Evolutionary conservation across 2,888 invertebrate genomes (phyloP).

Genomic region (Apantesis nais): DNA sequence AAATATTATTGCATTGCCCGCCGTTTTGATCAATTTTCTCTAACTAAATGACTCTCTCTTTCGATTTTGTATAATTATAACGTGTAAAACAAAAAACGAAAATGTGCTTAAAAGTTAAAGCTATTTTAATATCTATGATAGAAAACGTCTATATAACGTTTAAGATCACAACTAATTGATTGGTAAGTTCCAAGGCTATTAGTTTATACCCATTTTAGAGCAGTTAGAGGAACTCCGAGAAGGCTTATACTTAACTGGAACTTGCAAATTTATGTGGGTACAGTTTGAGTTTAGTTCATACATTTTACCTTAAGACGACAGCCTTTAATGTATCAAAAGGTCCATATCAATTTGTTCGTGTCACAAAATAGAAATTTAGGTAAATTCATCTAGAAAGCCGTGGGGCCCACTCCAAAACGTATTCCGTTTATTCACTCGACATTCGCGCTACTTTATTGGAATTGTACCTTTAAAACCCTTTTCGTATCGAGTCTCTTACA

Average conservation of each 20-base stretch:
- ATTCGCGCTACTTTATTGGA: conserved; percentile 71
- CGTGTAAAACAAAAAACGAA: too few species aligned
- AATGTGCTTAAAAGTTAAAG: too few species aligned
- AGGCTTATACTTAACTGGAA: background rate
- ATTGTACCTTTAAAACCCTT: conserved; percentile 76
- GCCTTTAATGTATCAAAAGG: conserved; percentile 55
- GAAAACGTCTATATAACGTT: background rate
- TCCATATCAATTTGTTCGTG: conserved; percentile 70
- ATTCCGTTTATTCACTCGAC: conserved; percentile 66
- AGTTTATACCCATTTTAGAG: background rate
- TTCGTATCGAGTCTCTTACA: conserved; percentile 60
- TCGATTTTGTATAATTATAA: background rate
- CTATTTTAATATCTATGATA: background rate
- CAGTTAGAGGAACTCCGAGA: background rate
- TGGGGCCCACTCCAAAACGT: conserved; percentile 57
- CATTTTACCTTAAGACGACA: conserved; percentile 32
- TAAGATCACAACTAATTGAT: background rate
- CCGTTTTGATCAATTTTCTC: too few species aligned
- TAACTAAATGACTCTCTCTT: background rate
- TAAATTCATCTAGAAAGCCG: conserved; percentile 68
- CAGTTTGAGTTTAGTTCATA: conserved; percentile 29
- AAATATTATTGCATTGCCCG: background rate
- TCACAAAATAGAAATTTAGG: conserved; percentile 72
- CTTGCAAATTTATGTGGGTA: conserved; percentile 32
- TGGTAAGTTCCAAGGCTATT: background rate